Conservation (phyloP, 2,888 invertebrate genomes). For the Frankliniella intonsa region DNA sequence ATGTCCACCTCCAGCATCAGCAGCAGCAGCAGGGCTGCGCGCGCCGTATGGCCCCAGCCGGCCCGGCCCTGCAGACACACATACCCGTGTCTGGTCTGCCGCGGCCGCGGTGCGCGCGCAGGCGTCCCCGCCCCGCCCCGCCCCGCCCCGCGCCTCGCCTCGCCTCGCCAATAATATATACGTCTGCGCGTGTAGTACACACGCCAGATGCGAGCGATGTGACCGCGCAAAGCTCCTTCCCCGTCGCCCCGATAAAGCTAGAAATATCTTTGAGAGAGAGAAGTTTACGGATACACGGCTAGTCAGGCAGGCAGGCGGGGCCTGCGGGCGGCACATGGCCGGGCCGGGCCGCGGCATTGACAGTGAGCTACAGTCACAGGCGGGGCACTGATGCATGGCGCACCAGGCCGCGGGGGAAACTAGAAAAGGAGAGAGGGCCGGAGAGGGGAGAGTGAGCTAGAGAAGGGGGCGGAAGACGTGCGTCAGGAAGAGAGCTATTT, state of each 20-base stretch:
- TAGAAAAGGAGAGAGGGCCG: not conserved
- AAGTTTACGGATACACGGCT: slow-evolving; percentile 8
- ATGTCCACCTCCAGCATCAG: too few relatives aligned
- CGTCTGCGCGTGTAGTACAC: not conserved
- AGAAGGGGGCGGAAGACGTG: not conserved
- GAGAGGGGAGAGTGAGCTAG: not conserved
- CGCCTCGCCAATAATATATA: not conserved
- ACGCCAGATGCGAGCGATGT: not conserved
- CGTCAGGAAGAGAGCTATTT: not conserved
- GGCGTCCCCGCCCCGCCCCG: not conserved
- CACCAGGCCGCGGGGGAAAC: not conserved
- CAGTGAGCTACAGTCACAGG: slow-evolving; percentile 24
- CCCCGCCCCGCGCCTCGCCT: not conserved
- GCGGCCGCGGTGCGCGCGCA: not conserved
- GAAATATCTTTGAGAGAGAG: not conserved
- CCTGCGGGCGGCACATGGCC: not conserved
- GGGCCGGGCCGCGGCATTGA: not conserved
- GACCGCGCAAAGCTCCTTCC: not conserved
- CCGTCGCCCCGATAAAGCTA: slow-evolving; percentile 7
- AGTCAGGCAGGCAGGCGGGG: not conserved
- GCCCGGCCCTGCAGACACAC: not conserved
- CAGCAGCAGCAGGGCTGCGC: too few relatives aligned
- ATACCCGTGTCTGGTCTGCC: not conserved
- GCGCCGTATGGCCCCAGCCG: too few relatives aligned
- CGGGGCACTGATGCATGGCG: slow-evolving; percentile 11